phyloP scores from a whole-genome alignment of 2,888 invertebrate genomes.

The Leptinotarsa haldemani region DNA sequence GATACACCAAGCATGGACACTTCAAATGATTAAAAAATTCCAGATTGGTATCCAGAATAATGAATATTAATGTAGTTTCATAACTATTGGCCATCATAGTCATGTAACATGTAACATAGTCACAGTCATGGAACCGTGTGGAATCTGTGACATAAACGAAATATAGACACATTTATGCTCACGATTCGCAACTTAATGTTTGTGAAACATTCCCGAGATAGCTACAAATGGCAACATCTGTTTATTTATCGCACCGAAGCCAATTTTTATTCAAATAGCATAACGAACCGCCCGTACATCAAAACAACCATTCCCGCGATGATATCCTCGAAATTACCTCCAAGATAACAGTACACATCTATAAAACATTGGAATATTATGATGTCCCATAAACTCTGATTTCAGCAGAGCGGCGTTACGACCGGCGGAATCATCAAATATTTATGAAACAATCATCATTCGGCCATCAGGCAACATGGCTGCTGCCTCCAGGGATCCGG shows the following conservation, averaged over 20 bases:
- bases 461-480: conserved; percentile 68
- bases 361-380: conserved; percentile 67
- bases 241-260: conserved; percentile 26
- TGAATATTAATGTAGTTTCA: too few relatives aligned
- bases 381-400: conserved; percentile 68
- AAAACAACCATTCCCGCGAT: conserved; percentile 59
- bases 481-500: conserved; percentile 61
- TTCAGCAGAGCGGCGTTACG: conserved; percentile 62
- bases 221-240: conserved; percentile 4
- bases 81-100: too few relatives aligned
- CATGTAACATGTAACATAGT: too few relatives aligned
- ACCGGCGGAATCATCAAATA: conserved; percentile 62
- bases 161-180: not conserved
- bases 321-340: conserved; percentile 62
- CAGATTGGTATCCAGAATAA: too few relatives aligned
- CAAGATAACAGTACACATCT: conserved; percentile 64
- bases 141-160: too few relatives aligned
- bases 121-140: too few relatives aligned
- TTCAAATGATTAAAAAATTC: too few relatives aligned
- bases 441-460: conserved; percentile 69
- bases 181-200: not conserved
- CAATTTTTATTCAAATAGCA: conserved; percentile 61
- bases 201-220: not conserved
- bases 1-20: too few relatives aligned
- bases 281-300: conserved; percentile 52